Conservation (phyloP, 2,888 invertebrate genomes). For the Aplocera efformata region DNA sequence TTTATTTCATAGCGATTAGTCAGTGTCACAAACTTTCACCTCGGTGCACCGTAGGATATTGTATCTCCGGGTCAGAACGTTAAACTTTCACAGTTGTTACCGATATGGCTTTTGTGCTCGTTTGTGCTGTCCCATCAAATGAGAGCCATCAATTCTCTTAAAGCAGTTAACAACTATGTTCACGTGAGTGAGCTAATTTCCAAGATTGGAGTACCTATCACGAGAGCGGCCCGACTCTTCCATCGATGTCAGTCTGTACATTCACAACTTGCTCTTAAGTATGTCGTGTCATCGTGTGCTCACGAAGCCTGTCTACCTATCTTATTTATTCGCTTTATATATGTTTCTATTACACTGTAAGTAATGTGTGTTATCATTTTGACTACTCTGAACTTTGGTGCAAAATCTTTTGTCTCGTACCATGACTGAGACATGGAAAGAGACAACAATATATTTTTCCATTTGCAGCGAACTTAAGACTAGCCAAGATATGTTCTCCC, state of each 20-base stretch:
- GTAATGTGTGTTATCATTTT: too few relatives aligned
- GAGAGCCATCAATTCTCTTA: slow-evolving; percentile 42
- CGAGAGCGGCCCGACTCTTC: slow-evolving; percentile 39
- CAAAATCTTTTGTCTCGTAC: too few relatives aligned
- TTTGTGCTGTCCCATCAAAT: slow-evolving; percentile 44
- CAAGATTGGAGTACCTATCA: slow-evolving; percentile 33
- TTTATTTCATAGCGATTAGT: slow-evolving; percentile 57
- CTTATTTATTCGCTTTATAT: too few relatives aligned
- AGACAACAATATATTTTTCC: too few relatives aligned
- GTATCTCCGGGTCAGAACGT: slow-evolving; percentile 51
- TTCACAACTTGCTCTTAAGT: slow-evolving; percentile 38
- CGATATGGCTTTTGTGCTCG: slow-evolving; percentile 45
- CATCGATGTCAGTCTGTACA: slow-evolving; percentile 52
- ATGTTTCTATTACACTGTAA: too few relatives aligned
- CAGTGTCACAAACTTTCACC: slow-evolving; percentile 71
- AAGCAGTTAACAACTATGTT: slow-evolving; percentile 24
- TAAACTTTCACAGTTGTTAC: slow-evolving; percentile 60
- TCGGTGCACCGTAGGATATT: slow-evolving; percentile 53
- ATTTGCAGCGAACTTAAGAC: too few relatives aligned
- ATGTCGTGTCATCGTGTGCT: slow-evolving; percentile 39
- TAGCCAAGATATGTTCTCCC: too few relatives aligned
- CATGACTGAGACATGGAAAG: too few relatives aligned
- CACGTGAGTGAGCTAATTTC: slow-evolving; percentile 25
- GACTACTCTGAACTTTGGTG: too few relatives aligned
- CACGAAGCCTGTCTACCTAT: slow-evolving; percentile 12